A percentile compares a stretch with the other conserved stretches of the same genome.
Evolutionary conservation across 2,888 invertebrate species (phyloP).

Genomic region (Ectropis crepuscularia): DNA sequence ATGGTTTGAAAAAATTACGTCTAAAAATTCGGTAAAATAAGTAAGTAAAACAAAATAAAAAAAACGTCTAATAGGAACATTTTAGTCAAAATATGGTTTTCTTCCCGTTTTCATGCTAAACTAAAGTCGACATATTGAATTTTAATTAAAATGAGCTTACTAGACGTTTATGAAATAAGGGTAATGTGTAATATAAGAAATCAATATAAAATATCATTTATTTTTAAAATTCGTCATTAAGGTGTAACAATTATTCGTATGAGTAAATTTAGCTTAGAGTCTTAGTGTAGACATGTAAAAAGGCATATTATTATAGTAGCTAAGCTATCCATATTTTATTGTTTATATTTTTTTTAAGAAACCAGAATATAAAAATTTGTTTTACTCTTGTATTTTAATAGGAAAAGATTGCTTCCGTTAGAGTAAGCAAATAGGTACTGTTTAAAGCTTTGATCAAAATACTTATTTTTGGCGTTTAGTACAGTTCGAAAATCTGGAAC

Average conservation of each 20-base stretch:
- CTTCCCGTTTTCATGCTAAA: no score
- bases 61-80: no score
- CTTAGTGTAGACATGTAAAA: background rate
- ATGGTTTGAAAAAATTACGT: no score
- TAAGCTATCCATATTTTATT: conserved; percentile 17
- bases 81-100: no score
- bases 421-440: background rate
- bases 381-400: conserved; percentile 9
- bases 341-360: conserved; percentile 1
- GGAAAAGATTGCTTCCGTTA: conserved; percentile 21
- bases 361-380: conserved; percentile 1
- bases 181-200: no score
- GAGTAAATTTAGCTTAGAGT: background rate
- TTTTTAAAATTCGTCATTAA: background rate
- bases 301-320: conserved; percentile 2
- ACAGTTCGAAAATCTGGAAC: no score
- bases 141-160: no score
- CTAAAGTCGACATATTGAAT: no score
- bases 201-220: no score
- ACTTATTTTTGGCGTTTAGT: background rate
- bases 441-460: background rate
- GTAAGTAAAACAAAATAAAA: no score
- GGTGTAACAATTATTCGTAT: background rate
- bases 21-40: no score
- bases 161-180: no score